phyloP scores from a whole-genome alignment of 2,797 vertebrate genomes.

The Catostomus latipinnis region DNA sequence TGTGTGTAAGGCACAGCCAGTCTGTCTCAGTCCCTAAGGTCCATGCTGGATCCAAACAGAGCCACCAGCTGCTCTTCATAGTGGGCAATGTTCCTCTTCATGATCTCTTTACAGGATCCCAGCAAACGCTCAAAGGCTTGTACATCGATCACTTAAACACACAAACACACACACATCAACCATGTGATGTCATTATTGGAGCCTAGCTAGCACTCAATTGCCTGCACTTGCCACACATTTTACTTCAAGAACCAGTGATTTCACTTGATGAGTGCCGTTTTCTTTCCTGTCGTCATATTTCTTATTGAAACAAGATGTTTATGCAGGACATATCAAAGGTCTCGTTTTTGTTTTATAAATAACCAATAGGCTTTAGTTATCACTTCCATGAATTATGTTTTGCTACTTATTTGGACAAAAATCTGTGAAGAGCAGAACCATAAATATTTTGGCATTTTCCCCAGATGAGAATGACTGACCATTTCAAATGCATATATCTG shows the following conservation, averaged over 20 bases:
- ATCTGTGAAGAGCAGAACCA: no score
- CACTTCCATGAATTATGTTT: no score
- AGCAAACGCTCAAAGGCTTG: constrained; percentile 98
- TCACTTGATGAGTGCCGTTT: no score
- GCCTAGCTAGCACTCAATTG: not conserved
- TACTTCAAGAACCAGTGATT: not conserved
- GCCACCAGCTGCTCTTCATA: constrained; percentile 98
- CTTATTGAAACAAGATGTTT: no score
- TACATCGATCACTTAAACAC: constrained; percentile 91
- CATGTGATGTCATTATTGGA: not conserved
- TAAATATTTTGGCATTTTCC: no score
- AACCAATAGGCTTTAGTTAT: no score
- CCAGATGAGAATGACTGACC: no score
- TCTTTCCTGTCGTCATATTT: no score
- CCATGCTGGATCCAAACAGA: constrained; percentile 98
- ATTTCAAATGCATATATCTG: no score
- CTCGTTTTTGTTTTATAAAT: no score
- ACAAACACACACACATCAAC: not conserved
- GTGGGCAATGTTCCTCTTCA: constrained; percentile 98
- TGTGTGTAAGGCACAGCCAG: constrained; percentile 81
- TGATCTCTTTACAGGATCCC: constrained; percentile 99
- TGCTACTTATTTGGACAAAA: no score
- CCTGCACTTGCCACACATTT: not conserved
- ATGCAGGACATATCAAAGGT: no score
- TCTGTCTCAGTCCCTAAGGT: constrained; percentile 88